Base-by-base conservation (phyloP, 2,797 vertebrate genomes). In the Emys orbicularis region DNA sequence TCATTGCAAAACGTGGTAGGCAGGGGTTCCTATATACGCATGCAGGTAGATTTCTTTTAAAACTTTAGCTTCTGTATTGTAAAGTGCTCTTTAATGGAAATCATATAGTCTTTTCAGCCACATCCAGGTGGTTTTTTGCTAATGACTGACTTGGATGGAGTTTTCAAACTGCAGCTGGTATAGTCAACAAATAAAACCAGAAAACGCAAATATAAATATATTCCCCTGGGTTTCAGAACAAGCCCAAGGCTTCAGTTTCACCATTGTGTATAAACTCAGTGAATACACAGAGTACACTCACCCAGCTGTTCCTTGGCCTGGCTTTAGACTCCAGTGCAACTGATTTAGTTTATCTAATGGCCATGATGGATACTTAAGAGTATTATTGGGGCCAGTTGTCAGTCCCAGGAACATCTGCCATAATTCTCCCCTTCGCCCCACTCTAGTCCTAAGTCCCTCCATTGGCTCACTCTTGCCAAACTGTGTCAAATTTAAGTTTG, bases 231-330 rank as follows among this genome's bases (percentile, higher is more conserved):
- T 56, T 96, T 90, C 90, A 37, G 49, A 96, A 93, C 92, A 95
- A 57, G 88, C 83, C 85, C 91, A 87, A 95, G 74, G 77, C 93
- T 95, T 97, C 91, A 96, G 0, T 92, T 91, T 96, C 95, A 94
- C 92, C 87, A 89, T 77, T 47, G 27, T 89, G 44, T 95, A 88
- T 96, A 96, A 97, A 97, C 82, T 95, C 31, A 59, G 1, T 88
- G 91, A 95, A 49, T 84, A 90, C 61, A 94, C 83, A 83, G 34
- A 27, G 12, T 92, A 74, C 90, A 82, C 83, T 76, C 81, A 87
- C 80, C 90, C 92, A 93, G 82, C 92, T 96, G 91, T 0, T 82
- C 96, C 88, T 87, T 96, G 95, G 84, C 95, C 31, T 90, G 88
- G 83, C 82, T 93, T 95, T 92, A 82, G 23, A 87, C 61, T 94